Conservation (phyloP, 2,113 vertebrate species). For the Cololabis saira region DNA sequence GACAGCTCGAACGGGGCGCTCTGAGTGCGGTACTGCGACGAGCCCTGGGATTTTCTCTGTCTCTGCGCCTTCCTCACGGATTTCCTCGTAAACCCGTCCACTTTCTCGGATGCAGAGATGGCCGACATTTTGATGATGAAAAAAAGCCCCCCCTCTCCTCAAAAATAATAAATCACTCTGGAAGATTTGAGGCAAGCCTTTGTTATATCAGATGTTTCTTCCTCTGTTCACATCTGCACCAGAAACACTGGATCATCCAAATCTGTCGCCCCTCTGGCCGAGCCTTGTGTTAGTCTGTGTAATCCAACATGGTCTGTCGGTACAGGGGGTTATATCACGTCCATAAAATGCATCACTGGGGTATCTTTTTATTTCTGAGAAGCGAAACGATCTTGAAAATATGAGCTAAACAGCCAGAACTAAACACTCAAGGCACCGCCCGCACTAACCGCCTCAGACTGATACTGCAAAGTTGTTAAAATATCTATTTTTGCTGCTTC, state of each 20-base stretch:
- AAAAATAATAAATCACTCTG: constrained; percentile 3
- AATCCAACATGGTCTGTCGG: constrained; percentile 59
- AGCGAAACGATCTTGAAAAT: constrained; percentile 9
- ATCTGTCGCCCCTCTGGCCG: constrained; percentile 20
- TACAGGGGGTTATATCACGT: constrained; percentile 26
- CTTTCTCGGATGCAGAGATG: constrained; percentile 96
- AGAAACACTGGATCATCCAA: constrained; percentile 14
- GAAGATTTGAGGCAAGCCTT: not conserved
- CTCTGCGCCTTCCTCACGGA: constrained; percentile 96
- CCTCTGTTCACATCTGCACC: constrained; percentile 48
- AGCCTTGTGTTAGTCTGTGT: constrained; percentile 43
- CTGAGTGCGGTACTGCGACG: constrained; percentile 94
- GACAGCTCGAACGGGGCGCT: constrained; percentile 88
- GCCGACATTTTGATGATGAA: constrained; percentile 86
- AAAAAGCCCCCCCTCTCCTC: too few relatives aligned
- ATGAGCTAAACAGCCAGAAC: constrained; percentile 14
- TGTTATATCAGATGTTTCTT: constrained; percentile 17
- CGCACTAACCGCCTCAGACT: not conserved
- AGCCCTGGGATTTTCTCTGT: constrained; percentile 93
- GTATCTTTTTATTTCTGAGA: constrained; percentile 8
- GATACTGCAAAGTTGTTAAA: not conserved
- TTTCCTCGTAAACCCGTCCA: constrained; percentile 98
- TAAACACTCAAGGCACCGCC: not conserved
- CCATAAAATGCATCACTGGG: constrained; percentile 45
- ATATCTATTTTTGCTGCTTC: not conserved